Percentiles rank a stretch among this genome's conserved stretches.
These are phyloP conservation scores for Electrona antarctica DNA, from an alignment of 2,113 vertebrate genomes.

Conservation along the genomic window DNA sequence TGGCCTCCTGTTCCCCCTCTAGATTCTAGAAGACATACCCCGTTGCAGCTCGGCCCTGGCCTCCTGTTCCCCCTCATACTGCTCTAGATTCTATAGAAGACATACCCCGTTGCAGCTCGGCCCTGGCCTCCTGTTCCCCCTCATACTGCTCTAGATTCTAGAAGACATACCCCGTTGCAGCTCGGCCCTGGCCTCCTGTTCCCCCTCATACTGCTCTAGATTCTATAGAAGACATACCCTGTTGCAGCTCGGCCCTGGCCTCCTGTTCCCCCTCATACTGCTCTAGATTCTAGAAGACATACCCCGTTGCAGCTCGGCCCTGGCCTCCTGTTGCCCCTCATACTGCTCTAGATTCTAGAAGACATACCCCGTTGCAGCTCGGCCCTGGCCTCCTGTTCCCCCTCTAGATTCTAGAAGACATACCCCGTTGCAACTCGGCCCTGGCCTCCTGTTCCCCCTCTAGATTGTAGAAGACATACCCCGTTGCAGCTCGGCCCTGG, in stretches of 20 bases:
- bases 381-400: slow-evolving; percentile 55
- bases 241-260: slow-evolving; percentile 76
- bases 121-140: slow-evolving; percentile 52
- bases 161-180: slow-evolving; percentile 77
- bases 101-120: slow-evolving; percentile 77
- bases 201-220: no score
- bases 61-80: slow-evolving; percentile 11
- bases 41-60: slow-evolving; percentile 77
- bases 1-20: slow-evolving; percentile 37
- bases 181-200: slow-evolving; percentile 66
- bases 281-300: no score
- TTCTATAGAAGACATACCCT: no score
- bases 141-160: no score
- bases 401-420: no score
- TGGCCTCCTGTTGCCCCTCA: slow-evolving; percentile 35
- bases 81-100: no score
- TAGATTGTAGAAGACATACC: no score
- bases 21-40: no score
- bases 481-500: slow-evolving; percentile 76
- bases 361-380: slow-evolving; percentile 78
- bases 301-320: slow-evolving; percentile 76
- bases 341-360: no score
- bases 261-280: slow-evolving; percentile 9
- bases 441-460: slow-evolving; percentile 48
- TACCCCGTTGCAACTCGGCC: slow-evolving; percentile 74